Evolutionary conservation across 2,113 vertebrate genomes (phyloP).

Genomic region (Protobothrops mucrosquamatus): DNA sequence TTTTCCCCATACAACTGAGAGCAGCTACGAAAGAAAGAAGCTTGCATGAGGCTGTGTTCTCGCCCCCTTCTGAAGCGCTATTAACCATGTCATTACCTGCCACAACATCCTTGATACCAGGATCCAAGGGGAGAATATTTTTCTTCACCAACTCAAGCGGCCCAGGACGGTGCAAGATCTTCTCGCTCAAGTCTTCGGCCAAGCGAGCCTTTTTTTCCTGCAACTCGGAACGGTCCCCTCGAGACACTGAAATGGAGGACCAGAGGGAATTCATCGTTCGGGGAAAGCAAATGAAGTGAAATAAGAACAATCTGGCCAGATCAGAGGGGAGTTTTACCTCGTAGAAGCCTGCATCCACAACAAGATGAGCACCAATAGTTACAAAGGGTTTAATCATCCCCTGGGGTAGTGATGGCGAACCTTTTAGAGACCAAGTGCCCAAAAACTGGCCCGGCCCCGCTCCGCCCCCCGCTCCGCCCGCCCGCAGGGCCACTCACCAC

Average conservation of each 20-base stretch:
- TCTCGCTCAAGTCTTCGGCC: constrained; percentile 70
- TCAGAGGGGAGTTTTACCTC: background rate
- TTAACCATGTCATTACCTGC: constrained; percentile 9
- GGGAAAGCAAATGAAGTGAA: background rate
- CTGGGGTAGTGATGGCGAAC: background rate
- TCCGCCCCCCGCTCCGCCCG: no score
- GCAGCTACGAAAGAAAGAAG: background rate
- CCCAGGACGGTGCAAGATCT: constrained; percentile 66
- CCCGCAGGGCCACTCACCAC: no score
- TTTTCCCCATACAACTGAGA: background rate
- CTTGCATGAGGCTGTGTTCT: background rate
- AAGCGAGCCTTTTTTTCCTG: constrained; percentile 75
- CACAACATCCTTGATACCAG: constrained; percentile 27
- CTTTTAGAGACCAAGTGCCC: no score
- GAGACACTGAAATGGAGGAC: constrained; percentile 55
- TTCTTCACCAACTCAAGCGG: constrained; percentile 67
- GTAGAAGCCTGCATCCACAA: background rate
- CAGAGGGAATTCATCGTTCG: background rate
- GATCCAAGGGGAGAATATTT: constrained; percentile 58
- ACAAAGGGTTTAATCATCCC: background rate
- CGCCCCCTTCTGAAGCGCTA: no score
- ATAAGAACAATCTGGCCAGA: background rate
- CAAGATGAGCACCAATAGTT: background rate
- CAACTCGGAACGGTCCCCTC: constrained; percentile 41
- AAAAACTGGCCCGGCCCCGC: fast-evolving